Base-by-base conservation (phyloP, 2,113 vertebrate species). In the Silurus meridionalis region DNA sequence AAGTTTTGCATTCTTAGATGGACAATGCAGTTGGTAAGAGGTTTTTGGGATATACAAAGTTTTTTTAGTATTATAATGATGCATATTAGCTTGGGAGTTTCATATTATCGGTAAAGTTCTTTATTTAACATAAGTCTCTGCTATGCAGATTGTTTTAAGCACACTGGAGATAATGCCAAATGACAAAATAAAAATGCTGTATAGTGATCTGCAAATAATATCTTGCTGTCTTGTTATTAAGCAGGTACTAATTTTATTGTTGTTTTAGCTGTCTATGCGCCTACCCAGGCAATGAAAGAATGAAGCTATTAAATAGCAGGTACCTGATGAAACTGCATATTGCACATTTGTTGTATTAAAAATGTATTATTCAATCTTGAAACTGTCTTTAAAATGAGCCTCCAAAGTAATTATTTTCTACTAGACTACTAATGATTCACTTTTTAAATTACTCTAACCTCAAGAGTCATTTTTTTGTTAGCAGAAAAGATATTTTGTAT, bases 371-470 rank as follows among this genome's bases (percentile, higher is more conserved):
- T 74, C 46, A 23, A 23, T 74, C 46, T 23, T 74, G 46, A 74
- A 74, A 21, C 19, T 23, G 71, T 52, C 48, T 19, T 74, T 23
- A 74, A 74, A 74, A 52, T 8, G 48, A 57, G 1, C 5, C 6
- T 4, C 21, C 2, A 55, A 55, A 77, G 53, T 25, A 78, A 17
- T 55, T 78, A 78, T n/a, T 57, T n/a, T 37, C 37, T 8, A 55
- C 0, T 25, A 61, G 57, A 80, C 28, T 80, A 19, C 55, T 61
- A 61, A 80, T 46, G 57, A 61, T 46, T 80, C 21, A 6, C 57
- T 80, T 80, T 80, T 61, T 61, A 80, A 80, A 80, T 60, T 46
- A 80, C 57, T 61, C 15, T 80, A 61, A 21, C 28, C 78, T 37
- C 25, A 80, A 60, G 15, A 80, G 15, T 60, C 55, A n/a, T 37